Conservation (phyloP, 2,113 vertebrate species). For the Oceanodroma tethys region DNA sequence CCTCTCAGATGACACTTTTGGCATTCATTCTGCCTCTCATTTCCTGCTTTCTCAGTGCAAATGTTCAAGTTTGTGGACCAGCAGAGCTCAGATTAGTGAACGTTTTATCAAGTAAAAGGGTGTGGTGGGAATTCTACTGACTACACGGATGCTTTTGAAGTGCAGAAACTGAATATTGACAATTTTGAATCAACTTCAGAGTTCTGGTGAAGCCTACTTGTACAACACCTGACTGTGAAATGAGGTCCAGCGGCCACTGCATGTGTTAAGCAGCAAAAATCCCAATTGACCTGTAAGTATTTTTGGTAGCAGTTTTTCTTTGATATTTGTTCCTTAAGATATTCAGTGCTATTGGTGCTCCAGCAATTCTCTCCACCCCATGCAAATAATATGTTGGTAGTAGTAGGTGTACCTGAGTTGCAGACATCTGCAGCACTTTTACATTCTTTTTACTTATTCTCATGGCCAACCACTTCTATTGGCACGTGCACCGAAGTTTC, state of each 20-base stretch:
- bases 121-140: not conserved
- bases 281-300: not conserved
- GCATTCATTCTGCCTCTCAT: not conserved
- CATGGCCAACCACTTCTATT: not conserved
- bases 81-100: not conserved
- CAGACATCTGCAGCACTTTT: not conserved
- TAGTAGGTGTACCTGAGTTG: not conserved
- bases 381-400: not conserved
- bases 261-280: not conserved
- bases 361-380: not conserved
- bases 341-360: not conserved
- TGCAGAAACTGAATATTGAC: not conserved
- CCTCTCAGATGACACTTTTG: not conserved
- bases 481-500: rapidly evolving
- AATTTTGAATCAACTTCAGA: not conserved
- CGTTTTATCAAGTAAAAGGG: not conserved
- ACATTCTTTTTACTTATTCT: not conserved
- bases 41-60: not conserved
- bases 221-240: not conserved
- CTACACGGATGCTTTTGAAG: not conserved
- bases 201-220: not conserved
- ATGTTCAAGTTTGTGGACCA: not conserved
- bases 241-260: not conserved
- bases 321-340: not conserved
- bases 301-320: not conserved